Evolutionary conservation across 2,113 vertebrate species (phyloP), one percentile per base, ranked within the genome.

Genomic region (Pleuronectes platessa): DNA sequence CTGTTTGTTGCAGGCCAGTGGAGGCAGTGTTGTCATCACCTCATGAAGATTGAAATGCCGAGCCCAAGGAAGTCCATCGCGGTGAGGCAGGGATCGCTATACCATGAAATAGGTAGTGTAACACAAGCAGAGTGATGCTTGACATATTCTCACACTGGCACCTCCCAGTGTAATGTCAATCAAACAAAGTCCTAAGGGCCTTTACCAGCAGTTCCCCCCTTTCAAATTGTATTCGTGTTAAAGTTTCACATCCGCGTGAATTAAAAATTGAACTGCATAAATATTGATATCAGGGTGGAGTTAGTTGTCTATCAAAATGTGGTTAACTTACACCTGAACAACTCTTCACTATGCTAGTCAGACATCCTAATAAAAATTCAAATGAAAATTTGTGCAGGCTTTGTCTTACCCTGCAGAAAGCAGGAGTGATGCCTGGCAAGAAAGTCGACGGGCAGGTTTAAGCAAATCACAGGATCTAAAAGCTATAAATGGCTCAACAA

Each of bases 31-130:
- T 96, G 96, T 1, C 93, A 96, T 2, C 92, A 93, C 40, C 74
- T 97, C 56, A 96, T 97, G 96, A 94, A 92, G 76, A 95, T 97
- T 0, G 94, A 96, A 65, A 85, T 17, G 20, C 91, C 93, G 0
- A 76, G 81, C 9, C 87, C 93, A 5, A 92, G 91, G 76, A 96
- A 93, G 26, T 86, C 90, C 3, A 58, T 78, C 4, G 71, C 91
- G n/a, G 54, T 88, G n/a, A 95, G 93, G 81, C 95, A 96, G 79
- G 94, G 95, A 5, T 97, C 96, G 1, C 88, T 97, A 3, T 96
- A 94, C 84, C 96, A 97, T 14, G 95, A 97, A 86, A 97, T 95
- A 93, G 95, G 96, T 97, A 89, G 88, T 5, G 9, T 62, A 54
- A 11, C n/a, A 55, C 26, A 54, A 51, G 23, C 5, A 12, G 14